phyloP scores from a whole-genome alignment of 2,113 vertebrate species.

The Eurypyga helias region DNA sequence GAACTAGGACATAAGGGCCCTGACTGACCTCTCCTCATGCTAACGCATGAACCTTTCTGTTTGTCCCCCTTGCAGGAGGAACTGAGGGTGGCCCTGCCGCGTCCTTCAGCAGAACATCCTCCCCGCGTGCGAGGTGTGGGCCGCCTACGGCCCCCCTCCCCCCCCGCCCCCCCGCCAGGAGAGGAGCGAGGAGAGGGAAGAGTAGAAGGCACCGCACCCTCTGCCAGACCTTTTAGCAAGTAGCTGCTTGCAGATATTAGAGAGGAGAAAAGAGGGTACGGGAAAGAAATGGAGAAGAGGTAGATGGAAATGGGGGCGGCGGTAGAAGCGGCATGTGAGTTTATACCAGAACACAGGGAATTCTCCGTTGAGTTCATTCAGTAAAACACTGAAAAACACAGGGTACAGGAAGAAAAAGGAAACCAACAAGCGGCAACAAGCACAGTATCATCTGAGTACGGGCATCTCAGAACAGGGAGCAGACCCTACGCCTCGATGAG shows the following conservation, averaged over 20 bases:
- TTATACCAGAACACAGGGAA: neutral
- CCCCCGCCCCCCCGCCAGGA: neutral
- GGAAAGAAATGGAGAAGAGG: neutral
- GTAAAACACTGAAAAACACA: neutral
- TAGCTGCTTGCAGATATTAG: neutral
- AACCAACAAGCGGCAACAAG: neutral
- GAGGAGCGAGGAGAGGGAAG: neutral
- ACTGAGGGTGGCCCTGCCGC: neutral
- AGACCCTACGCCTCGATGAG: too few relatives aligned
- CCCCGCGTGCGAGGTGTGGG: neutral
- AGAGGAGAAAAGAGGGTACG: neutral
- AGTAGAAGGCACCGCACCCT: neutral
- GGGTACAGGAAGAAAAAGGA: neutral
- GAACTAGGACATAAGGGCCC: neutral
- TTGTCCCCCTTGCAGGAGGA: neutral
- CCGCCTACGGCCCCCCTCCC: too few relatives aligned
- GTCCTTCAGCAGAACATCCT: neutral
- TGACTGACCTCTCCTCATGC: neutral
- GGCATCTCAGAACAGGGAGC: neutral
- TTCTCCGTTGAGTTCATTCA: neutral
- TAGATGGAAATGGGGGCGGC: neutral
- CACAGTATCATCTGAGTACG: neutral
- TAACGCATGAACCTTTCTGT: neutral
- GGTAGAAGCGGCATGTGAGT: neutral
- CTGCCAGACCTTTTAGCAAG: neutral